phyloP scores from a whole-genome alignment of 2,113 vertebrate species.

The Crotalus horridus region DNA sequence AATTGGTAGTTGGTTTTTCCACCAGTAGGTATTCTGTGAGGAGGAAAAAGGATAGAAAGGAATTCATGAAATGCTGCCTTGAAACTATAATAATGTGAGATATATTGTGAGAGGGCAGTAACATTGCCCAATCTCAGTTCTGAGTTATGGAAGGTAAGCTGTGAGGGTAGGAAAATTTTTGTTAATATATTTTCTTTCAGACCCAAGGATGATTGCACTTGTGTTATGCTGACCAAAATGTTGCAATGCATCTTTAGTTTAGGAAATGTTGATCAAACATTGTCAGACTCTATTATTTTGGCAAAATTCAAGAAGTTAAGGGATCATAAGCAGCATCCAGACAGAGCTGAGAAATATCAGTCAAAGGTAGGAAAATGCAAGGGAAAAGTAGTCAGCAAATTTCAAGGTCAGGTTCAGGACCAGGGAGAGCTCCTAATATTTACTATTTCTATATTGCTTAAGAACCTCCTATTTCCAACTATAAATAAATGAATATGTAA shows the following conservation, averaged over 20 bases:
- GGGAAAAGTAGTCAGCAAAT: background rate
- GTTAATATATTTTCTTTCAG: background rate
- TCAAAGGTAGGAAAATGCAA: background rate
- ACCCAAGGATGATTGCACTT: background rate
- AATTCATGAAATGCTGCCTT: background rate
- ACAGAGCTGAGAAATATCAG: background rate
- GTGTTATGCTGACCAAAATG: background rate
- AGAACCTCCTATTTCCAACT: background rate
- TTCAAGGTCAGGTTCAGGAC: background rate
- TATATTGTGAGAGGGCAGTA: background rate
- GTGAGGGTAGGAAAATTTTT: background rate
- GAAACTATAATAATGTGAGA: background rate
- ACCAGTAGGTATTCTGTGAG: background rate
- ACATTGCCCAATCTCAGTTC: background rate
- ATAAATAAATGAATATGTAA: background rate
- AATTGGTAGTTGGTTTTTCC: background rate
- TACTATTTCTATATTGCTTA: background rate
- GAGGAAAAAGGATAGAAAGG: background rate
- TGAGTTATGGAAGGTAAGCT: background rate
- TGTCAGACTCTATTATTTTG: background rate
- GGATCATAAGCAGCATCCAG: background rate
- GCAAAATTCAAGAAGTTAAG: background rate
- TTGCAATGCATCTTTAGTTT: background rate
- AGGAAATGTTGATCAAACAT: background rate
- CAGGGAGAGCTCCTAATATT: background rate